Evolutionary conservation across 2,888 invertebrate species (phyloP).

Genomic region (Crossocerus cetratus): DNA sequence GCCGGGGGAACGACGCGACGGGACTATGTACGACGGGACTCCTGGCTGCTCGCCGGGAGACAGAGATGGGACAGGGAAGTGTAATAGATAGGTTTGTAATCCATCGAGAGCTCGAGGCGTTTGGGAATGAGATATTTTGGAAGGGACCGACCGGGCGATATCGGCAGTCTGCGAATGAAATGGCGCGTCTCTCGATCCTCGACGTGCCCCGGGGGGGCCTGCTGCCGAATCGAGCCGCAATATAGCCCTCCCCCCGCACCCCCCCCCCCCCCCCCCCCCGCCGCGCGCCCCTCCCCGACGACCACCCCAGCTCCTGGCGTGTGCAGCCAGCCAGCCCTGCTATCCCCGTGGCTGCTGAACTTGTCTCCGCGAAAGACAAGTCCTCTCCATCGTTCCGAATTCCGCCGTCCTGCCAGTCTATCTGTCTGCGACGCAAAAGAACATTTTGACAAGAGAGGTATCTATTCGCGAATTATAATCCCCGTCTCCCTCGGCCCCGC

Average conservation of each 20-base stretch:
- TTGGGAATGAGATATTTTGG: slow-evolving; percentile 77
- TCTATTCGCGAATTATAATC: too few relatives aligned
- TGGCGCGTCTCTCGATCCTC: slow-evolving; percentile 73
- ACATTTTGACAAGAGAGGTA: slow-evolving; percentile 5
- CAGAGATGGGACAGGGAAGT: slow-evolving; percentile 69
- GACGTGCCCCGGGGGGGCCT: slow-evolving; percentile 71
- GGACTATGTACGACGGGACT: slow-evolving; percentile 43
- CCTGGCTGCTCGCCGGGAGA: slow-evolving; percentile 33
- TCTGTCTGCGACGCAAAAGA: slow-evolving; percentile 13
- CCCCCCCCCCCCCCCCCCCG: slow-evolving; percentile 37
- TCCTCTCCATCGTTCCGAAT: slow-evolving; percentile 52
- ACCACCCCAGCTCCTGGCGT: neutral
- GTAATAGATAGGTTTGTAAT: slow-evolving; percentile 77
- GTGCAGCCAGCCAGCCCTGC: slow-evolving; percentile 6
- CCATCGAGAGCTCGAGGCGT: slow-evolving; percentile 75
- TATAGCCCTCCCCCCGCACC: slow-evolving; percentile 34
- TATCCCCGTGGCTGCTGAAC: slow-evolving; percentile 43
- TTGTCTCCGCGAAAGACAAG: slow-evolving; percentile 61
- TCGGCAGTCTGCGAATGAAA: slow-evolving; percentile 77
- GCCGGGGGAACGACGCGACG: slow-evolving; percentile 52
- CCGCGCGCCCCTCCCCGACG: slow-evolving; percentile 9
- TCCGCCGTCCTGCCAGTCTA: slow-evolving; percentile 27
- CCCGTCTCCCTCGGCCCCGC: too few relatives aligned
- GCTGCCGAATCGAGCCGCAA: slow-evolving; percentile 73
- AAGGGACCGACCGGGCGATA: slow-evolving; percentile 69